Base-by-base conservation (phyloP, 2,797 vertebrate species). In the Craterocephalus amniculus region DNA sequence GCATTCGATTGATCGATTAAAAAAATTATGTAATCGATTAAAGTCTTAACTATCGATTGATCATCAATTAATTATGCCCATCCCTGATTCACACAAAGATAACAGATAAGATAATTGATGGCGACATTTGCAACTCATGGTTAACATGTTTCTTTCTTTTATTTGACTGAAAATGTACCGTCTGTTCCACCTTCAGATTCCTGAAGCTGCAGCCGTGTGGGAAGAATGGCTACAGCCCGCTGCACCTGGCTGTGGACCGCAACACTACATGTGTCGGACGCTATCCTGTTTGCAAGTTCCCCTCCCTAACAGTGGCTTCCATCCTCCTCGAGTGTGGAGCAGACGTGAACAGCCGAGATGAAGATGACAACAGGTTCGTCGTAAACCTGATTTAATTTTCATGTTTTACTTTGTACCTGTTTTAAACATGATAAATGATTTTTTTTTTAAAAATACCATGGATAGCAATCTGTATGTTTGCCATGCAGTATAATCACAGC, bases 281-380 rank as follows among this genome's bases (percentile, higher is more conserved):
- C 63, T 99, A 99, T 78, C 98, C 98, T 0, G 97, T 99, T 82
- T 99, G 98, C 92, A 99, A 97, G 93, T 99, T 99, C 87, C 98
- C 98, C 27, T 99, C 98, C 61, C 91, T 98, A 76, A 97, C 96
- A 35, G 98, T 99, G 58, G 94, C 97, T 38, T 96, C 98, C 24
- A 95, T 99, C 67, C 94, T 99, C 58, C 93, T 99, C 24, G 98
- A 99, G 92, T 99, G 98, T 61, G 98, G 98, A 58, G 98, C 97
- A 16, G 94, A 99, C 54, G 93, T 99, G 22, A 97, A 99, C 72
- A 94, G 96, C 83, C 94, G 97, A 65, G 98, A 99, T 81, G 95
- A 96, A 18, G 96, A 99, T 74, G 94, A 97, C 91, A 99, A 99
- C 93, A 98, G 92, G 92, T 93, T 1, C 32, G 83, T 80, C 71